Base-by-base conservation (phyloP, 2,888 invertebrate genomes). In the Dasysyrphus tricinctus region DNA sequence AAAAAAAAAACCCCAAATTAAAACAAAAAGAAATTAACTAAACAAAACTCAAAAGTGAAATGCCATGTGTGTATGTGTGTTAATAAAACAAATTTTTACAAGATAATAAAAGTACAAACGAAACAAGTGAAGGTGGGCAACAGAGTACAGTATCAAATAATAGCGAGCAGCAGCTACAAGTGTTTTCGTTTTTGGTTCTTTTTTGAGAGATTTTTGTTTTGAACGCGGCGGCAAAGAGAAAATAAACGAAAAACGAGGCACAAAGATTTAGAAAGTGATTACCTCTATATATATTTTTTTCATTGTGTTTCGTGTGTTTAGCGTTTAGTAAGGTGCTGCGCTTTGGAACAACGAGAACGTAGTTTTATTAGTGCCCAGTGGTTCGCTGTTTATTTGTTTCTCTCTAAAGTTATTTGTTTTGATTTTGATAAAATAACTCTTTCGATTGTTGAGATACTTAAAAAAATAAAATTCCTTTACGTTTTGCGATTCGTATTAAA, bases 231-330 rank as follows among this genome's bases (percentile, higher is more conserved):
- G 44, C 61, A 47, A 79, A 69, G 83, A 73, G 72, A 80, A 83
- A 77, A 74, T 51, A 69, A 61, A 39, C 61, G 61, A 61, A 34
- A 67, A 79, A 65, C 56, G 56, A 76, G 70, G 32, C 77, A 83
- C 16, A 65, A 61, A 63, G 63, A 79, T 79, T 81, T 80, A 82
- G 80, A 79, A 81, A 87, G 83, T 78, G 70, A 79, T 81, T 76
- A 61, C 54, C 54, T 49, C 16, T 16, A 49, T 49, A 37, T 80
- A 67, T 42, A 32, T 44, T 49, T 39, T 75, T 16, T 63, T 11
- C 44, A 59, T 59, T n/a, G 72, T 72, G 67, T 69, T 80, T 42
- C 51, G 80, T 80, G 80, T 67, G 70, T 49, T 67, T 67, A 14
- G n/a, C 42, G 24, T 39, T 42, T 65, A 65, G 65, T 67, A 67